These are phyloP conservation scores for Nyctibius grandis DNA, from an alignment of 2,797 vertebrate genomes.

Conservation along the genomic window DNA sequence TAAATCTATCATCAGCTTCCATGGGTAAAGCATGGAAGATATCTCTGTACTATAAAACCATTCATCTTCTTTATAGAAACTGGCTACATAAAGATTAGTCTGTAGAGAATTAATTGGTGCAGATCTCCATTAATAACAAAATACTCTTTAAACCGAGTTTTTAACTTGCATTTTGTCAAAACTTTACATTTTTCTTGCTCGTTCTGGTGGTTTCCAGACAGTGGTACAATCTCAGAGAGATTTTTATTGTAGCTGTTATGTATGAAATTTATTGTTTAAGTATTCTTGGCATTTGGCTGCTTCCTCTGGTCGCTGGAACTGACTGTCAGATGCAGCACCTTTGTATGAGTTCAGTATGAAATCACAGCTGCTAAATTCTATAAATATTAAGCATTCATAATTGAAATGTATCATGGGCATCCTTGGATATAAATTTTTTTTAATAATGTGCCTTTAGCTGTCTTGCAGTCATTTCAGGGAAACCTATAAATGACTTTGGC, in stretches of 20 bases:
- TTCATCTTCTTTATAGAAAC: background rate
- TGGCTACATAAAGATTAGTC: background rate
- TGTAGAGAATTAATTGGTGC: background rate
- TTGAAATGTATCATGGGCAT: background rate
- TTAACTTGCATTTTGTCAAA: background rate
- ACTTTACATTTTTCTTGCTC: fast-evolving
- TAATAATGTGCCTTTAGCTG: background rate
- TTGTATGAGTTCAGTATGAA: background rate
- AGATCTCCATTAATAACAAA: background rate
- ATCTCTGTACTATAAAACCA: background rate
- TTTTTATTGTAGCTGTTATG: background rate
- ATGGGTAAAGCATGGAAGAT: background rate
- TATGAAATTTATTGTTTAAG: background rate
- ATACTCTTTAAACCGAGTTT: background rate
- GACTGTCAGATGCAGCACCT: background rate
- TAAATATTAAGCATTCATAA: background rate
- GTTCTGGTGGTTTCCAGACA: no score
- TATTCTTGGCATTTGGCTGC: background rate
- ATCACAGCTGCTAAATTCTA: conserved; percentile 27
- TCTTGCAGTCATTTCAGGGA: background rate
- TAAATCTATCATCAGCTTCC: background rate
- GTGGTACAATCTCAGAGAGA: no score
- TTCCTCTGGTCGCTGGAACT: background rate
- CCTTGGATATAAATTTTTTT: background rate
- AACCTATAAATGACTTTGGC: background rate